Evolutionary conservation across 2,888 invertebrate species (phyloP).

Genomic region (Oxytorus armatus): DNA sequence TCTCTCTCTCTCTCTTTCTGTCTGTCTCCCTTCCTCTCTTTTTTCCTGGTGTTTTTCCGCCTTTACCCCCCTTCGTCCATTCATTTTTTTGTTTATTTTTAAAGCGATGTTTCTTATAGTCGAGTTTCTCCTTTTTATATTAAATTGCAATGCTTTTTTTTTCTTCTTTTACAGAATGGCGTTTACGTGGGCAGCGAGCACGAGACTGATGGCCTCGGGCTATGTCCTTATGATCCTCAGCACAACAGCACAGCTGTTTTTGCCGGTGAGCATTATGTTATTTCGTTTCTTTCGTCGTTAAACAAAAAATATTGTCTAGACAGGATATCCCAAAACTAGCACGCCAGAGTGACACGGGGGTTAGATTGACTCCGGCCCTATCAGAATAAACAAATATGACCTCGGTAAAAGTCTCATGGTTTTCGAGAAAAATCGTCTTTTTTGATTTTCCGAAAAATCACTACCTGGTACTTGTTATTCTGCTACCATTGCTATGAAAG

Average conservation of each 20-base stretch:
- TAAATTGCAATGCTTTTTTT: slow-evolving; percentile 38
- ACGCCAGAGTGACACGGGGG: too few relatives aligned
- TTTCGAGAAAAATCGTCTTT: too few relatives aligned
- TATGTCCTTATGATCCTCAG: slow-evolving; percentile 97
- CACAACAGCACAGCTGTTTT: slow-evolving; percentile 98
- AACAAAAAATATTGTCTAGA: slow-evolving; percentile 6
- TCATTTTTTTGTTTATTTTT: slow-evolving; percentile 3
- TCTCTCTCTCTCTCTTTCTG: slow-evolving; percentile 1
- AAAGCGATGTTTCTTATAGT: slow-evolving; percentile 31
- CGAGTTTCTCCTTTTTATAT: slow-evolving; percentile 53
- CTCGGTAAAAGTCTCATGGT: too few relatives aligned
- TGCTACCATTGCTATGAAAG: too few relatives aligned
- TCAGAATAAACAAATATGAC: too few relatives aligned
- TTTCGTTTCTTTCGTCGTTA: not conserved
- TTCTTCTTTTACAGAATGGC: slow-evolving; percentile 82
- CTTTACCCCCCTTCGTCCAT: not conserved
- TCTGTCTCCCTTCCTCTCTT: too few relatives aligned
- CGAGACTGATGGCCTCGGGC: slow-evolving; percentile 93
- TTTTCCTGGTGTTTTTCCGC: not conserved
- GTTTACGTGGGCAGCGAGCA: slow-evolving; percentile 85
- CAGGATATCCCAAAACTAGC: too few relatives aligned
- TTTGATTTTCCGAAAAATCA: too few relatives aligned
- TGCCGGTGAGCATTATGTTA: slow-evolving; percentile 86
- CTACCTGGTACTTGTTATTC: too few relatives aligned
- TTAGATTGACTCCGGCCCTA: too few relatives aligned